Percentiles rank a stretch among this genome's conserved stretches.
These are phyloP conservation scores for Andricus curvator DNA, from an alignment of 2,888 invertebrate species.

Conservation along the genomic window DNA sequence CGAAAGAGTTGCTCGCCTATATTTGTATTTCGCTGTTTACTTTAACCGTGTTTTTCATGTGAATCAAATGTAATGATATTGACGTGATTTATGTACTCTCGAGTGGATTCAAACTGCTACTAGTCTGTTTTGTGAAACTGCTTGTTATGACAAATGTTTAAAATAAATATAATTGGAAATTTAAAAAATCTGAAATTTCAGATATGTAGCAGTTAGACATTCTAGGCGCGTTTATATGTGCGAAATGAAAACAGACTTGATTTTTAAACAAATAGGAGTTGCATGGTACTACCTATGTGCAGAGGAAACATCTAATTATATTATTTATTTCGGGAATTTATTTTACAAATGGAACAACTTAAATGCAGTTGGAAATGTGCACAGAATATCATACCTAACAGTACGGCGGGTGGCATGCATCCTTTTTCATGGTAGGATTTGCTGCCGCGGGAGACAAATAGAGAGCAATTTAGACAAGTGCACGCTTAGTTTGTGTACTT, in stretches of 20 bases:
- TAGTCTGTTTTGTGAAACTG: not conserved
- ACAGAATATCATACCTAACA: not conserved
- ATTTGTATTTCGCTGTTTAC: not conserved
- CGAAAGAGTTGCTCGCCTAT: not conserved
- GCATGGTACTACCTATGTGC: too few species aligned
- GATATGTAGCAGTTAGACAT: too few species aligned
- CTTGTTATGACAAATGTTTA: not conserved
- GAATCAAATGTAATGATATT: not conserved
- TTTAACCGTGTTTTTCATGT: not conserved
- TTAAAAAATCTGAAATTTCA: too few species aligned
- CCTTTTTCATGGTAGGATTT: not conserved
- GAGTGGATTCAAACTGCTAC: not conserved
- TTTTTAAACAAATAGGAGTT: too few species aligned
- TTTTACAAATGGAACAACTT: too few species aligned
- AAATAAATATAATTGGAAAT: too few species aligned
- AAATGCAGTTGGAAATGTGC: not conserved
- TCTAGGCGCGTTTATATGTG: too few species aligned
- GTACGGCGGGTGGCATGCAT: not conserved
- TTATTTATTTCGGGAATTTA: not conserved
- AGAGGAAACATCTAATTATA: not conserved
- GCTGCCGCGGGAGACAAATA: not conserved
- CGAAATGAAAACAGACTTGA: too few species aligned
- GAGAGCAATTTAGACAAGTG: not conserved
- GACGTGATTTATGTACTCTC: too few species aligned
- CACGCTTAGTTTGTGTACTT: not conserved